Evolutionary conservation across 2,797 vertebrate genomes (phyloP).

Genomic region (Pseudochirops cupreus): DNA sequence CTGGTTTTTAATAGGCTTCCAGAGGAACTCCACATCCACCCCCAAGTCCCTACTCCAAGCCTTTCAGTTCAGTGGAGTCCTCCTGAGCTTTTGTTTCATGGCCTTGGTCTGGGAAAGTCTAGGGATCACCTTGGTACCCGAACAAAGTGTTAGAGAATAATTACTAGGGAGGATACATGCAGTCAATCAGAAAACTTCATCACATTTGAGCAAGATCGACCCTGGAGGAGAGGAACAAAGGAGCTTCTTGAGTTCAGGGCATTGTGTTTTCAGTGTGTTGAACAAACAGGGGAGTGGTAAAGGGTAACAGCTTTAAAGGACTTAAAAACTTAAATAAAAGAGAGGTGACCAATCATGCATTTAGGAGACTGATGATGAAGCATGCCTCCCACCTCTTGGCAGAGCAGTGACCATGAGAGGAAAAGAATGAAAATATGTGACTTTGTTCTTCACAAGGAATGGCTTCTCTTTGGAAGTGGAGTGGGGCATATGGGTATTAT

Average conservation of each 20-base stretch:
- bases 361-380: background rate
- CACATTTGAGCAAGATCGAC: background rate
- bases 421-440: background rate
- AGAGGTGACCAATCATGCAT: background rate
- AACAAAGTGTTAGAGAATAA: background rate
- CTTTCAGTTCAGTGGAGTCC: background rate
- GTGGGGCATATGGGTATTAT: background rate
- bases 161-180: background rate
- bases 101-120: background rate
- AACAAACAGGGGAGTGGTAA: background rate
- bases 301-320: background rate
- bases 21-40: background rate
- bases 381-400: background rate
- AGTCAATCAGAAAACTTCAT: background rate
- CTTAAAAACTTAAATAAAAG: background rate
- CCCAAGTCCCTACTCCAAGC: background rate
- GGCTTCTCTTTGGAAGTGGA: background rate
- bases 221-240: background rate
- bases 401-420: background rate
- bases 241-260: background rate
- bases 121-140: background rate
- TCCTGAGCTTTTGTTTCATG: background rate
- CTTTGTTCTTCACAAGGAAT: background rate
- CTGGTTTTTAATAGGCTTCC: background rate
- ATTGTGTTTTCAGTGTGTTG: background rate